Percentiles rank a stretch among this genome's conserved stretches.
phyloP scores from a whole-genome alignment of 1,140 invertebrate genomes.

The Platorchestia sp. region DNA sequence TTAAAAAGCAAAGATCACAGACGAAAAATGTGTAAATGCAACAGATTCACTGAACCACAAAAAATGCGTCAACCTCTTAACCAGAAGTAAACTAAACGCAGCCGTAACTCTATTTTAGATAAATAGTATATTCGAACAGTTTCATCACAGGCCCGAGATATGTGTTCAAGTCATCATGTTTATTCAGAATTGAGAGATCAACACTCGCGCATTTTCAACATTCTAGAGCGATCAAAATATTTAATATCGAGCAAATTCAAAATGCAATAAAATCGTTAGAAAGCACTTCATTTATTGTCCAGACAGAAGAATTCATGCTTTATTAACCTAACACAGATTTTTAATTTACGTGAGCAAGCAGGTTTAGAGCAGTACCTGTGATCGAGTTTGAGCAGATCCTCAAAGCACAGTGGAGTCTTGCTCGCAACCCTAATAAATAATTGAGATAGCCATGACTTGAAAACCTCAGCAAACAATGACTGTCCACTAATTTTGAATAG shows the following conservation, averaged over 20 bases:
- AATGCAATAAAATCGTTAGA: background rate
- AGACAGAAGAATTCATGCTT: background rate
- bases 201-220: background rate
- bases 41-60: background rate
- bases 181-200: background rate
- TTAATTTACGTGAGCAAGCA: background rate
- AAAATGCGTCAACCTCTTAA: background rate
- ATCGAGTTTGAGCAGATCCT: background rate
- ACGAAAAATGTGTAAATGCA: conserved; percentile 23
- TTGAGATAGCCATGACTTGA: background rate
- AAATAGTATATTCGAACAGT: background rate
- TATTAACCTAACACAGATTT: background rate
- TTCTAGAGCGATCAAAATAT: background rate
- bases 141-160: background rate
- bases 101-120: background rate
- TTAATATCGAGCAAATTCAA: background rate
- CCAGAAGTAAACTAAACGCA: background rate
- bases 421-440: background rate
- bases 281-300: background rate
- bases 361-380: background rate
- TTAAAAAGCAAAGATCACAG: conserved; percentile 18
- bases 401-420: background rate
- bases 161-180: background rate
- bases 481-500: background rate
- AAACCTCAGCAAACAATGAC: background rate